A percentile compares a stretch with the other conserved stretches of the same genome.
Conservation (phyloP, 2,888 invertebrate genomes). For the Trypoxylon attenuatum region DNA sequence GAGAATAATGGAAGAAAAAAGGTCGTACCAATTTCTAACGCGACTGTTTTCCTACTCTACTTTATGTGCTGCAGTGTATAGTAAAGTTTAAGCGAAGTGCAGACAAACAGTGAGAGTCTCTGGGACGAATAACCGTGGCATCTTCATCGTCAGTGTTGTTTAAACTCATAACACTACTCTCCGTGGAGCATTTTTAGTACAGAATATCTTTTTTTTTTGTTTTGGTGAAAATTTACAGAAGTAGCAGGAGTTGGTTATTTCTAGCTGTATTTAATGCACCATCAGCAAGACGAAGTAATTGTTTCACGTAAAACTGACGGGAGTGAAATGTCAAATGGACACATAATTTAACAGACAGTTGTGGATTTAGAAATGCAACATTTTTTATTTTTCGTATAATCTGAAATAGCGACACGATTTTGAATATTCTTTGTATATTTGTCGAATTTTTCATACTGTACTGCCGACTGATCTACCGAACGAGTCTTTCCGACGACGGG, state of each 20-base stretch:
- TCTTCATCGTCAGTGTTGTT: neutral
- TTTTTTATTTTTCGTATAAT: too few relatives aligned
- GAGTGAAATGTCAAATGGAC: too few relatives aligned
- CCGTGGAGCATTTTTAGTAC: neutral
- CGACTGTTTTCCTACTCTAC: constrained; percentile 3
- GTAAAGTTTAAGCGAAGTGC: neutral
- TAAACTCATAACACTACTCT: neutral
- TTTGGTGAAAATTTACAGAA: too few relatives aligned
- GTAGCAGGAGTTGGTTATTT: too few relatives aligned
- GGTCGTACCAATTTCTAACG: constrained; percentile 5
- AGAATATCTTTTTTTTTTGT: too few relatives aligned
- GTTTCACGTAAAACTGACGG: too few relatives aligned
- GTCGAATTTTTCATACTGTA: constrained; percentile 33
- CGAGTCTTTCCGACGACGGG: constrained; percentile 11
- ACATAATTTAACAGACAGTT: too few relatives aligned
- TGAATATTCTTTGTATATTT: constrained; percentile 13
- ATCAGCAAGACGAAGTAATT: too few relatives aligned
- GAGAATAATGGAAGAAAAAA: neutral
- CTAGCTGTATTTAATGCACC: too few relatives aligned
- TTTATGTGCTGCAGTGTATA: neutral
- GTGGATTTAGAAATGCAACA: too few relatives aligned
- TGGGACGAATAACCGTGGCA: neutral
- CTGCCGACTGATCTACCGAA: neutral
- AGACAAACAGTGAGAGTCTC: neutral
- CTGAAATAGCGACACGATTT: too few relatives aligned